These are phyloP conservation scores for Hypolimnas misippus DNA, from an alignment of 2,888 invertebrate genomes.

Conservation along the genomic window DNA sequence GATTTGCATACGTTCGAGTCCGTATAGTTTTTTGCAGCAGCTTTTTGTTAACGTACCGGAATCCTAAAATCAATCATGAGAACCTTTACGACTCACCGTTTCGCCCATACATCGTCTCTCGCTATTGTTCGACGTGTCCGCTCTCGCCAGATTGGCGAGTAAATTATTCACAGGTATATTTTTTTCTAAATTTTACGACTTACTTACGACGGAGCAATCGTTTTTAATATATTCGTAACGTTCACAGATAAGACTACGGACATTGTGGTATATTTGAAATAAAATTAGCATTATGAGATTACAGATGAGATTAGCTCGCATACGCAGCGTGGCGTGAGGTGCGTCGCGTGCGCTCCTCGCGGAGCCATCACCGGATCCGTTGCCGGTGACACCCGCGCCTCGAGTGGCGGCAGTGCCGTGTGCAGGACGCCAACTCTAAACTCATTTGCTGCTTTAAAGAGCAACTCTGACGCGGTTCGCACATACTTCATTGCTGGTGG, in stretches of 20 bases:
- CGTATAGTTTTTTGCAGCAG: constrained; percentile 47
- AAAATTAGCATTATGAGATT: background rate
- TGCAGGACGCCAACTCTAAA: background rate
- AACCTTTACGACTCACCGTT: constrained; percentile 20
- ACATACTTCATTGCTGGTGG: background rate
- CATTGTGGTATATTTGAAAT: background rate
- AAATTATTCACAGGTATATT: constrained; percentile 36
- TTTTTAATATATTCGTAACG: constrained; percentile 1
- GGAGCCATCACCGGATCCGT: background rate
- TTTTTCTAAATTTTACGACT: constrained; percentile 20
- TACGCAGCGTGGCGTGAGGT: background rate
- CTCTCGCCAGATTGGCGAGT: constrained; percentile 24
- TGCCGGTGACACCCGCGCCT: background rate
- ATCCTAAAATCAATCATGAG: constrained; percentile 47
- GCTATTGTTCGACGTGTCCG: constrained; percentile 13
- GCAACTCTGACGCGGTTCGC: background rate
- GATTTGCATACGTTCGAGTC: constrained; percentile 49
- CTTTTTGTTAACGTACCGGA: constrained; percentile 44
- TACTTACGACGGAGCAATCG: background rate
- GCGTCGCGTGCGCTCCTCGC: background rate
- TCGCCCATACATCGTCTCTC: constrained; percentile 25
- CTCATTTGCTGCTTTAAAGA: background rate
- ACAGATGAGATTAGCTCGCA: background rate
- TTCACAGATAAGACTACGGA: no score
- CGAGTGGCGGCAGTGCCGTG: background rate